Base-by-base conservation (phyloP, 2,888 invertebrate species). In the Drosophila emarginata region DNA sequence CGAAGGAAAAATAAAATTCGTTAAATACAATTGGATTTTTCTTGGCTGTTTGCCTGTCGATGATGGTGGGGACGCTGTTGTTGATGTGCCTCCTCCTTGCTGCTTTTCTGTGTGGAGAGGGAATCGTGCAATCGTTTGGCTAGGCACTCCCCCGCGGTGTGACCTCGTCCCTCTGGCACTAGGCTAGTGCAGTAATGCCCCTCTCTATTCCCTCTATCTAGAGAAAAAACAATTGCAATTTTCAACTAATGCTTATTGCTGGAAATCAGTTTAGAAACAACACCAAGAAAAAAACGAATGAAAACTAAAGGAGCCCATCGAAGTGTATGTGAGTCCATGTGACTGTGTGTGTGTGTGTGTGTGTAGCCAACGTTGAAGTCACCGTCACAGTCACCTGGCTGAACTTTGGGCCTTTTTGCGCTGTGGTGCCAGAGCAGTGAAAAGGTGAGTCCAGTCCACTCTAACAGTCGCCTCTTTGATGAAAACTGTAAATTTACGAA, bases 401-500 rank as follows among this genome's bases (percentile, higher is more conserved):
- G 89, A 78, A 88, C 88, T 89, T 81, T 83, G 80, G 80, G 83
- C 78, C 84, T 84, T 79, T 79, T 80, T 53, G 64, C 53, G 64
- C 67, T 56, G 67, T 51, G 28, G 59, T 45, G 45, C 45, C 59
- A 59, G 80, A 81, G 78, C 80, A 83, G 88, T 86, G 85, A 81
- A 84, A 89, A 88, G 90, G 89, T 86, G 89, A 89, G 89, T 90
- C 86, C 89, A 89, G 89, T 83, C 82, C 77, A 87, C 87, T 54
- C 54, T 85, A 87, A 85, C 79, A 83, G 82, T 88, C 89, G 87
- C 77, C 71, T 84, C 83, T 90, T 89, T 90, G 89, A 89, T 90
- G 90, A 89, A 89, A 89, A 89, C 89, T 89, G 90, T 90, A 90
- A 89, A 89, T 90, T 89, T 89, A 89, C 89, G 89, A 89, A 89